Evolutionary conservation across 1,140 invertebrate genomes (phyloP), one percentile per base, ranked within the genome.

Genomic region (Capitella teleta): DNA sequence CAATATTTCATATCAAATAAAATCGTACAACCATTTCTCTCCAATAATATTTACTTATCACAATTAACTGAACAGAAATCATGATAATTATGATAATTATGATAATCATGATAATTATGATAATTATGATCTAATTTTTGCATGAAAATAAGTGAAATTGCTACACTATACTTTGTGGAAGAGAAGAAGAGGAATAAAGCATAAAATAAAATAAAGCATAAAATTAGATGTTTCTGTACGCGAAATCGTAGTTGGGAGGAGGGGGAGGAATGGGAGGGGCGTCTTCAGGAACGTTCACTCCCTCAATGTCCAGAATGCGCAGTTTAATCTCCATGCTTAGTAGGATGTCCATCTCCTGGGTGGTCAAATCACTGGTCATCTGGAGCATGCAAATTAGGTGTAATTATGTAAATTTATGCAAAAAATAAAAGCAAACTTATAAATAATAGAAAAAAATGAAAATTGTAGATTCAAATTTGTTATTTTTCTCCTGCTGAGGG

Each of bases 291-390:
- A 96, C 93, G 53, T 87, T 85, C 41, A 98, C 83, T 10, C 90
- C 91, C 74, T 97, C 92, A 1, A 89, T 85, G 71, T 96, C 92
- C 21, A 98, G 72, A 34, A 97, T 71, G 46, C 89, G 76, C 23
- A 98, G 77, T 72, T 96, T 95, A 16, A 97, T 92, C 65, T 98
- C 92, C 88, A 97, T 94, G 4, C 87, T 87, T 2, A 97, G 73
- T 41, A 98, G 74, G 28, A 84, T 89, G 61, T 95, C 87, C 56
- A 95, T 75, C 74, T 98, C 93, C 66, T 84, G 82, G 56, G 85
- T 82, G 51, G 83, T 85, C 61, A 89, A 83, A 64, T 86, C 84
- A 63, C 91, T 96, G 0, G 75, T 78, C 90, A 98, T 96, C 68
- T 82, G 57, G 8, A 34, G n/a, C 8, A 34, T 10, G n/a, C n/a